These are phyloP conservation scores for Rhamnusium bicolor DNA, from an alignment of 2,888 invertebrate genomes.

Conservation along the genomic window DNA sequence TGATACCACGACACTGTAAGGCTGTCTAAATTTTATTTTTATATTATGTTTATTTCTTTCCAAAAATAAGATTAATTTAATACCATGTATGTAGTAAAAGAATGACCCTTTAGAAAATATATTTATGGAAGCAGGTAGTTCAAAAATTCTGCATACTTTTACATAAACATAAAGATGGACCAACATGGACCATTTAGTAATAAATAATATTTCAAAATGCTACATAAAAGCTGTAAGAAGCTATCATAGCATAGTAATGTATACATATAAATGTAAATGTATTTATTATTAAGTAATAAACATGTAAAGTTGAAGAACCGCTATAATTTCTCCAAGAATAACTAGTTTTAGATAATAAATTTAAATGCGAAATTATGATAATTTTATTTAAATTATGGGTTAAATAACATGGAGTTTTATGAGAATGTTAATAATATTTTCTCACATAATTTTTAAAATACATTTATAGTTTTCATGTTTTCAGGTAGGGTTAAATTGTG, in stretches of 20 bases:
- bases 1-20: too few relatives aligned
- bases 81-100: too few relatives aligned
- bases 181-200: neutral
- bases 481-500: too few relatives aligned
- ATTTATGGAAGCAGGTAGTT: too few relatives aligned
- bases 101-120: too few relatives aligned
- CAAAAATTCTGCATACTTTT: neutral
- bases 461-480: neutral
- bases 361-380: slow-evolving; percentile 14
- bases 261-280: slow-evolving; percentile 20
- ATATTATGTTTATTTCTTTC: too few relatives aligned
- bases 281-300: slow-evolving; percentile 15
- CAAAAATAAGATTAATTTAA: too few relatives aligned
- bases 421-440: neutral
- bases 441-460: neutral
- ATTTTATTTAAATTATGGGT: slow-evolving; percentile 1
- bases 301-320: neutral
- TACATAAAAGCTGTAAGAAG: neutral
- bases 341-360: slow-evolving; percentile 6
- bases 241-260: neutral
- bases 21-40: too few relatives aligned
- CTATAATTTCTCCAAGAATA: slow-evolving; percentile 9
- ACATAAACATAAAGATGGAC: too few relatives aligned
- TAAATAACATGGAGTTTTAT: neutral
- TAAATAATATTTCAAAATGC: neutral